These are phyloP conservation scores for Parauchenoglanis punctatus DNA, from an alignment of 2,797 vertebrate species.

Conservation along the genomic window DNA sequence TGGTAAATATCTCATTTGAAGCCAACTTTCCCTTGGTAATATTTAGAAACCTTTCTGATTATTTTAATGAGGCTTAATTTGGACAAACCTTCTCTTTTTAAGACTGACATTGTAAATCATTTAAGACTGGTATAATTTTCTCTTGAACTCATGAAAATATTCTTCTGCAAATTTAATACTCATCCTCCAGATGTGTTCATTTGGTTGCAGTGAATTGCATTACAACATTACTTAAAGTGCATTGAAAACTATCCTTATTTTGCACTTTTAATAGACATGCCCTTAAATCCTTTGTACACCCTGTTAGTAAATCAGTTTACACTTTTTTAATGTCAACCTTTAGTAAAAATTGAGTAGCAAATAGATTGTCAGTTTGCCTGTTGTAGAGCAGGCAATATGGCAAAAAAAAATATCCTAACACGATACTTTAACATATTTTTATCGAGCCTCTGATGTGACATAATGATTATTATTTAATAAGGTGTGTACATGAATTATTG, in stretches of 20 bases:
- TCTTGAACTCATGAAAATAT: not conserved
- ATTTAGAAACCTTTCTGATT: not conserved
- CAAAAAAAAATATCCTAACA: too few species aligned
- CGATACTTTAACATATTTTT: too few species aligned
- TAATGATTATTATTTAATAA: too few species aligned
- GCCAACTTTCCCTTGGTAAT: not conserved
- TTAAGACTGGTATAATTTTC: not conserved
- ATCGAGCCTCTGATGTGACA: too few species aligned
- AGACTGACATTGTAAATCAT: not conserved
- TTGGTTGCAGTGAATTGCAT: not conserved
- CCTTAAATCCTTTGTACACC: too few species aligned
- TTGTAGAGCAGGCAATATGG: too few species aligned
- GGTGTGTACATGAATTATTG: too few species aligned
- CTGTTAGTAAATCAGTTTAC: not conserved
- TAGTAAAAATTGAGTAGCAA: not conserved
- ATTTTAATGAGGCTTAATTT: not conserved
- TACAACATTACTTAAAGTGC: not conserved
- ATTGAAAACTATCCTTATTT: not conserved
- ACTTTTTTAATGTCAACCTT: not conserved
- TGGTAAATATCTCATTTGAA: not conserved
- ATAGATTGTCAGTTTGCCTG: not conserved
- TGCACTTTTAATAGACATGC: not conserved
- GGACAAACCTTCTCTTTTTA: not conserved
- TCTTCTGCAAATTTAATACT: not conserved
- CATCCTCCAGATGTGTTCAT: not conserved